A percentile compares a stretch with the other conserved stretches of the same genome.
Evolutionary conservation across 1,140 invertebrate species (phyloP).

Genomic region (Drosophila pruinosa): DNA sequence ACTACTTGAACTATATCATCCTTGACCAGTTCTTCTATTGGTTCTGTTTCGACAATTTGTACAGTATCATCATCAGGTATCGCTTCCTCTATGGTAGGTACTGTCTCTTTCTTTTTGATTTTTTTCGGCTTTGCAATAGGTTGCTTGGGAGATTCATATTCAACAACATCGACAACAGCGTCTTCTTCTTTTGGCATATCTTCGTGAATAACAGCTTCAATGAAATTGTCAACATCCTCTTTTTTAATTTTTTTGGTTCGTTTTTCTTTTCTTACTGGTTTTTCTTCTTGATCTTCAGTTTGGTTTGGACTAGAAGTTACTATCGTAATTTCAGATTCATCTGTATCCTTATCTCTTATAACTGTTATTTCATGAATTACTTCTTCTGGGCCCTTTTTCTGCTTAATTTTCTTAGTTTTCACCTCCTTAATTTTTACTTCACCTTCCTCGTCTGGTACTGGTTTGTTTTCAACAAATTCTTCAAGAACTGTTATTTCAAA

Average conservation of each 20-base stretch:
- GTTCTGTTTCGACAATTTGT: constrained; percentile 31
- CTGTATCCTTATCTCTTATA: constrained; percentile 76
- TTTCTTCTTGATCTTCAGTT: constrained; percentile 49
- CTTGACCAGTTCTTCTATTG: background rate
- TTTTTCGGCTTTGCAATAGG: constrained; percentile 24
- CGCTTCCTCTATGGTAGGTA: constrained; percentile 15
- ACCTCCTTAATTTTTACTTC: constrained; percentile 64
- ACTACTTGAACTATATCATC: constrained; percentile 18
- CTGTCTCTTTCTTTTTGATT: constrained; percentile 43
- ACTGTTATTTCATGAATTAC: constrained; percentile 65
- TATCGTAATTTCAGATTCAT: constrained; percentile 67
- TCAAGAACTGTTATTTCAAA: constrained; percentile 62
- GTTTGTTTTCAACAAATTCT: constrained; percentile 55
- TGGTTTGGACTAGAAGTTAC: constrained; percentile 57
- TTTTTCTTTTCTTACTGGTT: constrained; percentile 56
- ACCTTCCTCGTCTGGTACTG: constrained; percentile 48
- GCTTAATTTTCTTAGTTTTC: constrained; percentile 77
- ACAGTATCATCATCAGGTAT: constrained; percentile 4
- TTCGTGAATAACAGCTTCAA: constrained; percentile 60
- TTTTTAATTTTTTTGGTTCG: constrained; percentile 68
- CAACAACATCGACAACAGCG: constrained; percentile 16
- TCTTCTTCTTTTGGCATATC: constrained; percentile 44
- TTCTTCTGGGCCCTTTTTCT: constrained; percentile 60
- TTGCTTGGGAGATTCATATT: constrained; percentile 15
- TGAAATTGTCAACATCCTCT: constrained; percentile 65